Base-by-base conservation (phyloP, 2,888 invertebrate species). In the Epistrophella euchroma region DNA sequence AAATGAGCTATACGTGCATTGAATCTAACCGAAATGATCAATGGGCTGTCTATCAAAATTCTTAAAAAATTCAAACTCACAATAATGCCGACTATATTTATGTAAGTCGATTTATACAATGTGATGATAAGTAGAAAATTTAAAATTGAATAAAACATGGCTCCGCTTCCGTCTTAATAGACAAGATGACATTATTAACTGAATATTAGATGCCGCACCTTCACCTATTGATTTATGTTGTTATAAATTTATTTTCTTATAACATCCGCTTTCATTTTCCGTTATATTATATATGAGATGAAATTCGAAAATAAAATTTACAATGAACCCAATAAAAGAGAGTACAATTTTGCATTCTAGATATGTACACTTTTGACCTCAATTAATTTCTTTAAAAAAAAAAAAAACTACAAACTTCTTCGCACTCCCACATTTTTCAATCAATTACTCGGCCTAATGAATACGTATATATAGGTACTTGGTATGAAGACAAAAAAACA, bases 131-230 rank as follows among this genome's bases (percentile, higher is more conserved):
- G 43, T 62, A 37, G 1, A 35, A 35, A 37, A 66, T 17, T 11
- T 43, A n/a, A 37, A 68, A 70, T 62, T 80, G 74, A 80, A 80
- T 80, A 74, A 80, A 80, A 80, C 68, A 80, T 80, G 68, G 32
- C 50, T 70, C 70, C 35, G 17, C 80, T 70, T 66, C 37, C 55
- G 35, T 72, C 40, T 35, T 50, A n/a, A 28, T 35, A 58, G 74
- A 80, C 80, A 80, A 55, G 74, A 52, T 80, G 74, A 80, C 80
- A 80, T 60, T 74, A 60, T 64, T 50, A 15, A 15, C 68, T 68
- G 50, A 6, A 6, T 22, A 35, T 35, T 40, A 40, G 37, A 72
- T 50, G 47, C 66, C 60, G 79, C 79, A 79, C 79, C 79, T 79
- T 4, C 13, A 2, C 2, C n/a, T 45, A 47, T 45, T 45, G 47